Conservation (phyloP, 2,113 vertebrate species). For the Probosciger aterrimus region DNA sequence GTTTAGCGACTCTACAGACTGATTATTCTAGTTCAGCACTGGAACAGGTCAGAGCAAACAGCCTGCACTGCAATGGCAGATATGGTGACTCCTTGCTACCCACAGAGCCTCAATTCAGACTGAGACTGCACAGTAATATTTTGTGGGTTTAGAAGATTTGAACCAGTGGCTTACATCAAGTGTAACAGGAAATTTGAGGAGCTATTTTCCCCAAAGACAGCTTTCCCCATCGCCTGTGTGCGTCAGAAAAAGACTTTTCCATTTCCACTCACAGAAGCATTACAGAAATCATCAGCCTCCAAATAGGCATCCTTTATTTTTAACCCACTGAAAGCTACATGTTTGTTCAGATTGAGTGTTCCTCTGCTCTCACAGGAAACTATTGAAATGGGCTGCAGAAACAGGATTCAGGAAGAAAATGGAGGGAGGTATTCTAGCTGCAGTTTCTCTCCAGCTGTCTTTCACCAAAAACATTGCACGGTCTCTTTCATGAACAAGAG, state of each 20-base stretch:
- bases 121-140: neutral
- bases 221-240: neutral
- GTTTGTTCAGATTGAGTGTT: neutral
- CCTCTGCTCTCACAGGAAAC: too few relatives aligned
- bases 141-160: neutral
- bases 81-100: neutral
- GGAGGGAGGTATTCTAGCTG: neutral
- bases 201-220: neutral
- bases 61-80: neutral
- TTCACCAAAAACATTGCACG: neutral
- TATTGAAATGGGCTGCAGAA: neutral
- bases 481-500: neutral
- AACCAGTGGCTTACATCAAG: neutral
- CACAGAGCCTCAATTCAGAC: neutral
- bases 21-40: neutral
- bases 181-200: neutral
- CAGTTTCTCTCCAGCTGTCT: neutral
- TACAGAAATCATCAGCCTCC: neutral
- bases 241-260: neutral
- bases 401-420: neutral
- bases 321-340: neutral
- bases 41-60: neutral
- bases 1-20: neutral
- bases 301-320: neutral
- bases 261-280: fast-evolving